Percentiles rank a stretch among this genome's conserved stretches.
Evolutionary conservation across 2,797 vertebrate genomes (phyloP).

Genomic region (Acanthurus lineatus): DNA sequence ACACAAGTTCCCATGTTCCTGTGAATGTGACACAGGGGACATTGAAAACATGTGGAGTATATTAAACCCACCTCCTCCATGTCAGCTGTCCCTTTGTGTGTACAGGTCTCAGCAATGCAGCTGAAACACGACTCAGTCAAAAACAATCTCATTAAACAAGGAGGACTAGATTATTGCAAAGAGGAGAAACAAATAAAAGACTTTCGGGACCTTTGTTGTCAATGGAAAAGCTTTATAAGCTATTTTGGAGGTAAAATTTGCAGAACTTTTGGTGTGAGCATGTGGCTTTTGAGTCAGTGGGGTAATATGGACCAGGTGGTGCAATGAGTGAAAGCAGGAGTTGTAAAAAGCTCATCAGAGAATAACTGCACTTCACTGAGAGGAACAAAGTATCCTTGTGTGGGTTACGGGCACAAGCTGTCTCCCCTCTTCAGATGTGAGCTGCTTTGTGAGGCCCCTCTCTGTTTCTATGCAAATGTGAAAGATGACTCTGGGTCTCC

Average conservation of each 20-base stretch:
- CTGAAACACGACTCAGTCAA: constrained; percentile 9
- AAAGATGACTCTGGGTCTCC: constrained; percentile 58
- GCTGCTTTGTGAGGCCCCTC: constrained; percentile 58
- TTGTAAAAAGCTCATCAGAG: constrained; percentile 83
- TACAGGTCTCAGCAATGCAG: constrained; percentile 23
- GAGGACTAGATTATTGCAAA: constrained; percentile 21
- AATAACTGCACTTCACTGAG: constrained; percentile 68
- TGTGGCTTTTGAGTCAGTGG: constrained; percentile 68
- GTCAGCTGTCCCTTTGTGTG: constrained; percentile 38
- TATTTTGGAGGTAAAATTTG: constrained; percentile 52
- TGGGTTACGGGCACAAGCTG: constrained; percentile 56
- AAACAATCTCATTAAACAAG: constrained; percentile 28
- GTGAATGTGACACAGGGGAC: constrained; percentile 68
- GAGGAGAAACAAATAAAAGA: constrained; percentile 14
- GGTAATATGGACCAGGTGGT: constrained; percentile 84
- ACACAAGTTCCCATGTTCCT: constrained; percentile 57
- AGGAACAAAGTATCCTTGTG: constrained; percentile 77
- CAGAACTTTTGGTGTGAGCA: constrained; percentile 50
- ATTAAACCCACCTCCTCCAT: constrained; percentile 53
- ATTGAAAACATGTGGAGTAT: constrained; percentile 63
- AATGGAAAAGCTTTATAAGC: constrained; percentile 29
- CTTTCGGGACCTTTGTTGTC: constrained; percentile 53
- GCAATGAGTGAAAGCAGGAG: constrained; percentile 69
- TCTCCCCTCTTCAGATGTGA: constrained; percentile 54
- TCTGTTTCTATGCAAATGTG: constrained; percentile 64